Evolutionary conservation across 1,140 invertebrate genomes (phyloP), one percentile per base, ranked within the genome.

Genomic region (Linepithema humile): DNA sequence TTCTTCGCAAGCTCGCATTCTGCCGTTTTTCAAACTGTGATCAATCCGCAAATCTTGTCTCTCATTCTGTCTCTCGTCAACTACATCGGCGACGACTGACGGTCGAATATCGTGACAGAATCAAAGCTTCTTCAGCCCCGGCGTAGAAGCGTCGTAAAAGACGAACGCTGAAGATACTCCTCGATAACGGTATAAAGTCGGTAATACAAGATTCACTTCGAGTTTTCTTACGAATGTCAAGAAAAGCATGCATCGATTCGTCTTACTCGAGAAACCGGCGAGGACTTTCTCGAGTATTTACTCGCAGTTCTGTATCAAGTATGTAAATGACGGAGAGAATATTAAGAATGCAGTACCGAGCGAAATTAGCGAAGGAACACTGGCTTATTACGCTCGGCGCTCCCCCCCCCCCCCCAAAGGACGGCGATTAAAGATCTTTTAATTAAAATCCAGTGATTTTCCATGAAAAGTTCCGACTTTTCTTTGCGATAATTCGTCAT

Each of bases 371-470:
- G 12, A 62, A 15, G 69, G 50, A 70, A 80, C 48, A 32, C 48
- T 23, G 64, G 48, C 38, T 69, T 80, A 80, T 80, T 80, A 57
- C 17, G 64, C n/a, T 32, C 48, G 40, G 48, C 50, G 48, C 15
- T 60, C 53, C 9, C 32, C 20, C 10, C 10, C 35, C 43, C 15
- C 43, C 43, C n/a, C n/a, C n/a, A n/a, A n/a, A n/a, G n/a, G 50
- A 55, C 35, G 55, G 26, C 75, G 75, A 80, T 85, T 84, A 75
- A 62, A 48, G 77, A 55, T 85, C 69, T 60, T 85, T 86, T 85
- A 85, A 86, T 85, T 85, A 85, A 85, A 85, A 40, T 83, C 32
- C 43, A 35, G 70, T 45, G 48, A 82, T 55, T 55, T 78, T 64
- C 40, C 40, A 57, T 70, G n/a, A n/a, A 73, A 84, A 88, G 35